Base-by-base conservation (phyloP, 2,113 vertebrate genomes). In the Zapornia atra region DNA sequence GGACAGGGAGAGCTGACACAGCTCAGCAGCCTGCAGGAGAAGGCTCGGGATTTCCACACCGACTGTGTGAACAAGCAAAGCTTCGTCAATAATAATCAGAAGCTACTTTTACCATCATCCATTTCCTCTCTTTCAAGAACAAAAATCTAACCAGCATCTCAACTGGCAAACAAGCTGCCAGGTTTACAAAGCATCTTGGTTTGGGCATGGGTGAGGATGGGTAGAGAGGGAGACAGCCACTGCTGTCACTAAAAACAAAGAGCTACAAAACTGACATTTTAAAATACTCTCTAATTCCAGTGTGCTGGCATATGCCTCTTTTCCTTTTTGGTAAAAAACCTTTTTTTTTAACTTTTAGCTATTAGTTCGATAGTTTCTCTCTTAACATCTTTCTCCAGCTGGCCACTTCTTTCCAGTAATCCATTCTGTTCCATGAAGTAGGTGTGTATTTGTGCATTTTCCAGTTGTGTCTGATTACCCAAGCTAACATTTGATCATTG, bases 301-400 rank as follows among this genome's bases (percentile, higher is more conserved):
- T 87, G 83, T 0, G 19, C 21, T 9, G 4, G 76, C 73, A 72
- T 86, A 78, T 76, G 64, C 56, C 88, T 90, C 68, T 44, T 2
- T 26, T 76, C 50, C 54, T 82, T 75, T 59, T 71, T 63, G 36
- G 59, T 85, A 71, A 95, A 91, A 87, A 48, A 31, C 19, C 60
- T 48, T 44, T 65, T 48, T 48, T 65, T 86, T 48, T 72, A 56
- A 78, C 78, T 82, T 73, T 78, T 14, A 88, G 72, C 85, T 84
- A 9, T 73, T 92, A 81, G 53, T 63, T 88, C 91, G 72, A 64
- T 34, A 59, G 82, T 91, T 95, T 86, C 60, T 69, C 33, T 34
- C 78, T 68, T 63, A 33, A 73, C 88, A 70, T 28, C 82, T 94
- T 69, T 72, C 92, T 92, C 84, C 94, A 97, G 94, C 95, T 97